Evolutionary conservation across 2,113 vertebrate genomes (phyloP).

Genomic region (Salminus brasiliensis): DNA sequence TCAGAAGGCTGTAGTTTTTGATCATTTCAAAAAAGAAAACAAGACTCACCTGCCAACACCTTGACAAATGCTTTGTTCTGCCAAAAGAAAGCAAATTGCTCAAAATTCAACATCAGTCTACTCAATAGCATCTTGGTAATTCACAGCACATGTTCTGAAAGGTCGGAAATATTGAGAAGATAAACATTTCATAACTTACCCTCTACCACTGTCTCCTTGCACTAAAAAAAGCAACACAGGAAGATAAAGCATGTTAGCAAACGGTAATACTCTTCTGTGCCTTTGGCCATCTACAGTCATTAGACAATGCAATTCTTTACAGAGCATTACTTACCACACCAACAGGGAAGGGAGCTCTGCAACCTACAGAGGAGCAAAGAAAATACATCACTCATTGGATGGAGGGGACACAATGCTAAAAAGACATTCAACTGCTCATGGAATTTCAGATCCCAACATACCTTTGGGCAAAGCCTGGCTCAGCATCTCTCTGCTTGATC

Average conservation of each 20-base stretch:
- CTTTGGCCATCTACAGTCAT: background rate
- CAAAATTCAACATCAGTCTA: background rate
- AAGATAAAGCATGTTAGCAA: background rate
- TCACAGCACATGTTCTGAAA: background rate
- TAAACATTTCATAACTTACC: background rate
- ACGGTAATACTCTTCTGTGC: background rate
- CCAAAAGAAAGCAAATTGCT: background rate
- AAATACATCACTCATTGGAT: background rate
- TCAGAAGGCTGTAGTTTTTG: background rate
- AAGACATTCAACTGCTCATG: background rate
- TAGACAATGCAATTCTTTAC: background rate
- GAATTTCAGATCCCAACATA: background rate
- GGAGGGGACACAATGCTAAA: background rate
- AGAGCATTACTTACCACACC: background rate
- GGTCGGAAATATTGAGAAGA: background rate
- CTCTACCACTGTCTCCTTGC: background rate
- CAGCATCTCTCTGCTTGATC: too few species aligned
- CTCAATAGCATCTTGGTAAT: too few species aligned
- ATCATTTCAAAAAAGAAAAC: background rate
- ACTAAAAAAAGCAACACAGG: background rate
- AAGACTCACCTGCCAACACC: background rate
- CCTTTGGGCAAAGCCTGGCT: background rate
- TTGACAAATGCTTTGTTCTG: background rate
- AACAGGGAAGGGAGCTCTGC: background rate
- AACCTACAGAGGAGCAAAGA: background rate